Evolutionary conservation across 2,797 vertebrate genomes (phyloP).

Genomic region (Scolopax rusticola): DNA sequence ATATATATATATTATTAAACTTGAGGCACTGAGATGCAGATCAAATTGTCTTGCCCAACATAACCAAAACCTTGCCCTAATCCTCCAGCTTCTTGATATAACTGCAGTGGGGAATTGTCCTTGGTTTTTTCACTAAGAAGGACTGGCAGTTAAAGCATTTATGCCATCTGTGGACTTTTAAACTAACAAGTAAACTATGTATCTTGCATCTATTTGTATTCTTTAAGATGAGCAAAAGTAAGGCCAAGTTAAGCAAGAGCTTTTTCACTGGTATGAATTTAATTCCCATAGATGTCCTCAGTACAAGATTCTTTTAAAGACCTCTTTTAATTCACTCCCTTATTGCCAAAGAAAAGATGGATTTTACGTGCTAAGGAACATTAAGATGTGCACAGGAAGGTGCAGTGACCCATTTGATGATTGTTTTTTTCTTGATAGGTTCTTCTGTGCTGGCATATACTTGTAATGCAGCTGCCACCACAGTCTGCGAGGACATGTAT

Average conservation of each 20-base stretch:
- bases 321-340: background rate
- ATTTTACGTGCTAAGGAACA: background rate
- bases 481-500: background rate
- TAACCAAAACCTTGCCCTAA: background rate
- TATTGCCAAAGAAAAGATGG: background rate
- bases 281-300: background rate
- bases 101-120: accelerated
- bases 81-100: background rate
- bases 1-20: background rate
- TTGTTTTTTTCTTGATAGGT: background rate
- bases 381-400: background rate
- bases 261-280: background rate
- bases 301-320: background rate
- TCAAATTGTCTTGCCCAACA: background rate
- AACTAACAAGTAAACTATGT: background rate
- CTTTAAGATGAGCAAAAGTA: background rate
- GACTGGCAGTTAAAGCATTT: background rate
- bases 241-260: background rate
- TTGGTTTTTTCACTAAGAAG: accelerated
- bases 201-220: background rate
- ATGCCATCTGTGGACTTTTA: background rate
- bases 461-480: background rate
- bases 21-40: background rate
- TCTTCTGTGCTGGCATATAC: background rate
- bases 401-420: background rate